A percentile compares a stretch with the other conserved stretches of the same genome.
Conservation (phyloP, 2,113 vertebrate genomes). For the Ailuropoda melanoleuca region DNA sequence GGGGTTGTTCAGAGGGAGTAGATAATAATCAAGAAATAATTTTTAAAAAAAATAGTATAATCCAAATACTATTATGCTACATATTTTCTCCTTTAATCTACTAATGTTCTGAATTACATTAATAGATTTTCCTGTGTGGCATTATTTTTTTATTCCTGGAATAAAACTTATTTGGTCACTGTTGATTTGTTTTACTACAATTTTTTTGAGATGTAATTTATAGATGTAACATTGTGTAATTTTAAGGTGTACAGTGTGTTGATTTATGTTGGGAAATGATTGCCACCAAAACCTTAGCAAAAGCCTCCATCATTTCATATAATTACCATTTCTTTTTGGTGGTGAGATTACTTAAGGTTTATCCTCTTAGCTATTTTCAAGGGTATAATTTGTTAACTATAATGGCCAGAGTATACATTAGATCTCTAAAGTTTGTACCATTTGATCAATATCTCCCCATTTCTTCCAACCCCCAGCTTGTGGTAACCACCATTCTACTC, state of each 20-base stretch:
- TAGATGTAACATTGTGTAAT: background rate
- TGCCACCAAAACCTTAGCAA: background rate
- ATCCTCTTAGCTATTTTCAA: background rate
- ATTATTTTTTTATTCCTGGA: background rate
- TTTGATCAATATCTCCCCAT: background rate
- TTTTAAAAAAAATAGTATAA: background rate
- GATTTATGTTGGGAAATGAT: background rate
- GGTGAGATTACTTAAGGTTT: background rate
- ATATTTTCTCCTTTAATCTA: background rate
- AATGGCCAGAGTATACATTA: background rate
- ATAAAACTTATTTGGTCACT: background rate
- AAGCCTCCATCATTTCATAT: background rate
- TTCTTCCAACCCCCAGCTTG: background rate
- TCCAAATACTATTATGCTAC: background rate
- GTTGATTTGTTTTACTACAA: background rate
- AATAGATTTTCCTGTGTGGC: background rate
- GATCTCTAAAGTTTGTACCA: background rate
- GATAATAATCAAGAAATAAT: background rate
- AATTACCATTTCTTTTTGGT: background rate
- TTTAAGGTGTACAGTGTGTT: background rate
- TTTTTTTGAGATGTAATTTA: background rate
- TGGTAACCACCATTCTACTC: background rate
- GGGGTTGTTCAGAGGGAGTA: background rate
- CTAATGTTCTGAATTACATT: background rate
- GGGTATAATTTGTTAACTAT: background rate